These are phyloP conservation scores for Cheilosia pagana DNA, from an alignment of 2,888 invertebrate genomes.

Conservation along the genomic window DNA sequence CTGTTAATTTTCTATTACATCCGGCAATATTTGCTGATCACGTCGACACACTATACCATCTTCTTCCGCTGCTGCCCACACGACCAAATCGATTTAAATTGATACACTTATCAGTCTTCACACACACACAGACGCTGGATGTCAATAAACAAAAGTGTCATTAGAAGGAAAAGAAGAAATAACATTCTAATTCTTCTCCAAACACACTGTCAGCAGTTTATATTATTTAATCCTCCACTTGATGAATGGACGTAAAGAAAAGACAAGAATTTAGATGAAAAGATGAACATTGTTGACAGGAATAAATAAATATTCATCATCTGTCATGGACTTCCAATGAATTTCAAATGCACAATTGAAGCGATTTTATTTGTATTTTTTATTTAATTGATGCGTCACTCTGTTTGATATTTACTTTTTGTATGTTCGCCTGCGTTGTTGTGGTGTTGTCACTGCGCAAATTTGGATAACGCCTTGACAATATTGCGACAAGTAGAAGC, in stretches of 20 bases:
- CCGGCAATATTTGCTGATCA: conserved; percentile 53
- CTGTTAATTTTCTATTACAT: conserved; percentile 45
- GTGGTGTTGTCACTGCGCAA: neutral
- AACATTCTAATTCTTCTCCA: conserved; percentile 13
- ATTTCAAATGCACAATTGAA: conserved; percentile 13
- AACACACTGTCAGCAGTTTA: neutral
- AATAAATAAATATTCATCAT: neutral
- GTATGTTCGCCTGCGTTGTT: neutral
- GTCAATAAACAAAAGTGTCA: conserved; percentile 39
- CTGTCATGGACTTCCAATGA: conserved; percentile 12
- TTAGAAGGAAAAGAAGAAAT: conserved; percentile 1
- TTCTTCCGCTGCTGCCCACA: conserved; percentile 39
- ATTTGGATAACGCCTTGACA: conserved; percentile 35
- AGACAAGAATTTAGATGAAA: conserved; percentile 5
- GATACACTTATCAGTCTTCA: conserved; percentile 2
- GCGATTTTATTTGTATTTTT: neutral
- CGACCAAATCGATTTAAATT: conserved; percentile 37
- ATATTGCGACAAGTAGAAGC: neutral
- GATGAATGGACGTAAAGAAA: conserved; percentile 6
- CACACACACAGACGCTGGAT: neutral
- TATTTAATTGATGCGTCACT: conserved; percentile 32
- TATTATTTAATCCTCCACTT: conserved; percentile 20
- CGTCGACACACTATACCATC: conserved; percentile 35
- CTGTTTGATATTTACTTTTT: neutral
- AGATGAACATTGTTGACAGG: neutral